phyloP scores from a whole-genome alignment of 1,140 invertebrate species.

The Scaptodrosophila lebanonensis region DNA sequence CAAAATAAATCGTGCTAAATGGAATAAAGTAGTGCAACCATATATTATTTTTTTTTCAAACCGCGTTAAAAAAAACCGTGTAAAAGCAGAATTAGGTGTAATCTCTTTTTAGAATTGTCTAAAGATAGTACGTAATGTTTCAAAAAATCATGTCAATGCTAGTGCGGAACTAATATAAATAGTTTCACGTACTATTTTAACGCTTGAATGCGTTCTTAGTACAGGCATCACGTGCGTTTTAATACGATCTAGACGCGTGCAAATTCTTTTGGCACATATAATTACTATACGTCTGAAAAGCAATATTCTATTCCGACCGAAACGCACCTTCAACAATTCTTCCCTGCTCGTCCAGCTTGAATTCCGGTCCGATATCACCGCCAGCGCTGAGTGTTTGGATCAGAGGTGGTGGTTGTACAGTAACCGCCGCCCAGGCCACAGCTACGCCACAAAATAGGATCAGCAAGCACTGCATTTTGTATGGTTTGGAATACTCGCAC shows the following conservation, averaged over 20 bases:
- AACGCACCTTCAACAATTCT: conserved; percentile 41
- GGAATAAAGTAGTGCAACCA: too few relatives aligned
- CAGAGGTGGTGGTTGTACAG: conserved; percentile 46
- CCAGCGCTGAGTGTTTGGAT: conserved; percentile 52
- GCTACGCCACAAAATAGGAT: conserved; percentile 19
- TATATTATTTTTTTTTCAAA: too few relatives aligned
- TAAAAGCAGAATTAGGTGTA: too few relatives aligned
- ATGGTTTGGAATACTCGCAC: too few relatives aligned
- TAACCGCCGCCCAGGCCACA: conserved; percentile 33
- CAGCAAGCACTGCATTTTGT: conserved; percentile 30
- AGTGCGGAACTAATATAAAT: conserved; percentile 38
- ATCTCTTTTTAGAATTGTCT: too few relatives aligned
- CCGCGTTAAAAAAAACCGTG: too few relatives aligned
- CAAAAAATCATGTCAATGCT: conserved; percentile 6
- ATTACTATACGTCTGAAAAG: too few relatives aligned
- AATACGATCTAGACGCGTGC: not conserved
- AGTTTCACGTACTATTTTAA: conserved; percentile 38
- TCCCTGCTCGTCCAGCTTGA: conserved; percentile 23
- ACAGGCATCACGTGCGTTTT: conserved; percentile 5
- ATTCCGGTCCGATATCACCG: conserved; percentile 60
- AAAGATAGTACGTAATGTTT: too few relatives aligned
- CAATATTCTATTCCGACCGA: too few relatives aligned
- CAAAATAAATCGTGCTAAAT: too few relatives aligned
- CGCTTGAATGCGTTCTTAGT: conserved; percentile 19
- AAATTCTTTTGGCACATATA: too few relatives aligned